Conservation (phyloP, 2,113 vertebrate species). For the Fulica atra region DNA sequence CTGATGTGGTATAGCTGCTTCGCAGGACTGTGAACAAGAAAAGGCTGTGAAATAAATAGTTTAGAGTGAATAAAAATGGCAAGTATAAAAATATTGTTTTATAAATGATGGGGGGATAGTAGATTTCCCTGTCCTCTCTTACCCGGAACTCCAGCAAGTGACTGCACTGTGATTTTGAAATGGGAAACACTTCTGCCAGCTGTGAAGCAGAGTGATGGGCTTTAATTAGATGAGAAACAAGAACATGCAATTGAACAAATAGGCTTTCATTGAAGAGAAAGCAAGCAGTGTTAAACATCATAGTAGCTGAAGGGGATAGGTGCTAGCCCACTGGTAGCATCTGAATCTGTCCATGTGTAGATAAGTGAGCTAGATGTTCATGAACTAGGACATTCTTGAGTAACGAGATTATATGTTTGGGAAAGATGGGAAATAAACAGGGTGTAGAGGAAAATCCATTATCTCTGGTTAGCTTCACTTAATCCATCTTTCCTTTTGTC, state of each 20-base stretch:
- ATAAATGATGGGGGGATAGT: not conserved
- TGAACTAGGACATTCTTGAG: not conserved
- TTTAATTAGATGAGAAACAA: slow-evolving; percentile 28
- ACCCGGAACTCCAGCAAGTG: not conserved
- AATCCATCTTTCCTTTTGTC: slow-evolving; percentile 29
- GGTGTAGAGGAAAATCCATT: not conserved
- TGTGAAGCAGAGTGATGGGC: not conserved
- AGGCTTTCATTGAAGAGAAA: not conserved
- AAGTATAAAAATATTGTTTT: not conserved
- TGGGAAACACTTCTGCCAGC: not conserved
- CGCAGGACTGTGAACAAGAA: not conserved
- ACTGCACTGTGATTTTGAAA: not conserved
- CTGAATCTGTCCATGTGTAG: not conserved
- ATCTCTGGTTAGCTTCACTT: not conserved
- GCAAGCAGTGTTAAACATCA: not conserved
- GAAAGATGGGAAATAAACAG: not conserved
- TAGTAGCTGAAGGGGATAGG: not conserved
- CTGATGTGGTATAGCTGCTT: not conserved
- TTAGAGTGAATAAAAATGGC: not conserved
- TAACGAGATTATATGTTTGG: not conserved
- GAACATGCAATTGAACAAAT: slow-evolving; percentile 39
- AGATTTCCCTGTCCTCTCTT: not conserved
- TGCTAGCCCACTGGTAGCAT: not conserved
- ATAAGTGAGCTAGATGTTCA: not conserved
- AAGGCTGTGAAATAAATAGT: not conserved